Conservation (phyloP, 2,888 invertebrate genomes). For the Nephrotoma flavescens region DNA sequence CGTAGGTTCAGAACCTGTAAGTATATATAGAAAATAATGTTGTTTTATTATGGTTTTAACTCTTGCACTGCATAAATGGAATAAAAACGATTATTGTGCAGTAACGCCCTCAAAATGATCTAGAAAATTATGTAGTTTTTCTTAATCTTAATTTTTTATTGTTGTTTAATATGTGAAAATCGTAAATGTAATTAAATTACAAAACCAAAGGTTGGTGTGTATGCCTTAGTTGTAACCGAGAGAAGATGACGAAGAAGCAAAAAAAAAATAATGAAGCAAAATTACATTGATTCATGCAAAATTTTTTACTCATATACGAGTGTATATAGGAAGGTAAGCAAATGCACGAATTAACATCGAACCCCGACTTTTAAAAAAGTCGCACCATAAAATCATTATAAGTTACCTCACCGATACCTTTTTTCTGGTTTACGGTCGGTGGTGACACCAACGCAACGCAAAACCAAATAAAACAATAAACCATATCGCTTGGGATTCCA, state of each 20-base stretch:
- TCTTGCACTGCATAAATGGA: not conserved
- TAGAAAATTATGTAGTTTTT: not conserved
- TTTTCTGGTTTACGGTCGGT: not conserved
- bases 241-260: not conserved
- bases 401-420: not conserved
- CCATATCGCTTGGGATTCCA: not conserved
- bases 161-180: not conserved
- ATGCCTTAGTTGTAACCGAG: not conserved
- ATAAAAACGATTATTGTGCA: not conserved
- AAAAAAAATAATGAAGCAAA: not conserved
- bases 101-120: slow-evolving; percentile 4
- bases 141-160: not conserved
- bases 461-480: not conserved
- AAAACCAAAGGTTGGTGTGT: not conserved
- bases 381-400: not conserved
- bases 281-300: not conserved
- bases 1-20: slow-evolving; percentile 2
- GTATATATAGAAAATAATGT: not conserved
- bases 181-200: not conserved
- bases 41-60: not conserved
- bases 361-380: not conserved
- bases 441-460: not conserved
- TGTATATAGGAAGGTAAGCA: not conserved
- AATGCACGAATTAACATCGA: not conserved
- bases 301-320: too few relatives aligned